A percentile compares a stretch with the other conserved stretches of the same genome.
Conservation (phyloP, 2,888 invertebrate species). For the Morinoia aosen region DNA sequence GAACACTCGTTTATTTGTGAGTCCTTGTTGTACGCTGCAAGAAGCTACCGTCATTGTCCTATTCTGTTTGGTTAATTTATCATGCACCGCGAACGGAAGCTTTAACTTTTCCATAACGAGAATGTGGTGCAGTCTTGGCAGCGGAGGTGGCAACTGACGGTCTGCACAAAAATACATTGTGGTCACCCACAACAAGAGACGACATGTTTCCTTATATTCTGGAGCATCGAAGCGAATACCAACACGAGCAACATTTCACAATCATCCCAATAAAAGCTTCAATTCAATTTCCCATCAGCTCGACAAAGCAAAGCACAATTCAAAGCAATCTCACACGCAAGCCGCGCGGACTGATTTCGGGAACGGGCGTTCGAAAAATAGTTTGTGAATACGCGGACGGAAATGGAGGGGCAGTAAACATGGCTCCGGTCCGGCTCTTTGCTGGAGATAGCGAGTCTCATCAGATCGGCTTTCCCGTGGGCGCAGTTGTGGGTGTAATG, state of each 20-base stretch:
- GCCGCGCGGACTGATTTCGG: background rate
- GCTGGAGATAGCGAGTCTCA: background rate
- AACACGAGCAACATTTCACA: background rate
- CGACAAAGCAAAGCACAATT: conserved; percentile 17
- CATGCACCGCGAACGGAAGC: background rate
- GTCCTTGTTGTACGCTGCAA: background rate
- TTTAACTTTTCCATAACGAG: background rate
- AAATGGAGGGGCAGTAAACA: background rate
- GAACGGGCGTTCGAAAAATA: background rate
- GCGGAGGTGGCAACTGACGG: background rate
- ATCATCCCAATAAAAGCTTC: conserved; percentile 12
- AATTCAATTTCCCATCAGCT: conserved; percentile 17
- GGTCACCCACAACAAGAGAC: background rate
- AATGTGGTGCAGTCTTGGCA: background rate
- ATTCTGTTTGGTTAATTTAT: background rate
- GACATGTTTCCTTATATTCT: background rate
- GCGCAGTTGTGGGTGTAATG: background rate
- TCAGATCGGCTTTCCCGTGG: background rate
- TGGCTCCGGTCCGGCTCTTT: background rate
- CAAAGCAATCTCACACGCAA: conserved; percentile 10
- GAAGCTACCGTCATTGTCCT: background rate
- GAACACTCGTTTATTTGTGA: background rate
- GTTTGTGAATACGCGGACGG: conserved; percentile 2
- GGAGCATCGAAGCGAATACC: background rate
- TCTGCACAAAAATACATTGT: background rate